phyloP scores from a whole-genome alignment of 2,888 invertebrate species.

The Tiliacea aurago region DNA sequence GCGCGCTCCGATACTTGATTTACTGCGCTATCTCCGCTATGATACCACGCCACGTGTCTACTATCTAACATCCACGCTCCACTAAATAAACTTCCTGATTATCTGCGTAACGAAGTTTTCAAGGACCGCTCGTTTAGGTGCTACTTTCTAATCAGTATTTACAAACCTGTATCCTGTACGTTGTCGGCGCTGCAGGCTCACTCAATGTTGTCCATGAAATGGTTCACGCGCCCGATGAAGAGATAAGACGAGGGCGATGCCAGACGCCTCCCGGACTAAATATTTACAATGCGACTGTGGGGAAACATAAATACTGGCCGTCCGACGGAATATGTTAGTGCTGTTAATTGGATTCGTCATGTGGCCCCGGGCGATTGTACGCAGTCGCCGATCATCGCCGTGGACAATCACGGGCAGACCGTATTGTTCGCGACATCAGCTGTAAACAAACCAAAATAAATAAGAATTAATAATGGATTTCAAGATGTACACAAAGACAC shows the following conservation, averaged over 20 bases:
- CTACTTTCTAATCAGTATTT: slow-evolving; percentile 84
- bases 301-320: slow-evolving; percentile 88
- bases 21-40: slow-evolving; percentile 74
- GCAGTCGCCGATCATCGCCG: slow-evolving; percentile 63
- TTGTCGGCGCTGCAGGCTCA: slow-evolving; percentile 71
- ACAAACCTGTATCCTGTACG: slow-evolving; percentile 81
- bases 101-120: slow-evolving; percentile 77
- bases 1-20: slow-evolving; percentile 70
- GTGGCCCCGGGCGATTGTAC: slow-evolving; percentile 74
- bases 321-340: slow-evolving; percentile 85
- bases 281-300: slow-evolving; percentile 87
- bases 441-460: slow-evolving; percentile 52
- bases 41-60: slow-evolving; percentile 75
- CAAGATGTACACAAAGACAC: slow-evolving; percentile 19
- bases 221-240: slow-evolving; percentile 79
- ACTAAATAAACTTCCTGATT: slow-evolving; percentile 80
- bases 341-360: slow-evolving; percentile 88
- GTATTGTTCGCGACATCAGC: slow-evolving; percentile 55
- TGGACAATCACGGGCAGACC: slow-evolving; percentile 46
- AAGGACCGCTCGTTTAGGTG: slow-evolving; percentile 76
- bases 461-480: slow-evolving; percentile 21
- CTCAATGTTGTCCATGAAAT: slow-evolving; percentile 77
- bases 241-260: slow-evolving; percentile 85
- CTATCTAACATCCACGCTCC: slow-evolving; percentile 71
- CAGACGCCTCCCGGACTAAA: slow-evolving; percentile 87